phyloP scores from a whole-genome alignment of 2,888 invertebrate genomes.

The Chrysodeixis includens region DNA sequence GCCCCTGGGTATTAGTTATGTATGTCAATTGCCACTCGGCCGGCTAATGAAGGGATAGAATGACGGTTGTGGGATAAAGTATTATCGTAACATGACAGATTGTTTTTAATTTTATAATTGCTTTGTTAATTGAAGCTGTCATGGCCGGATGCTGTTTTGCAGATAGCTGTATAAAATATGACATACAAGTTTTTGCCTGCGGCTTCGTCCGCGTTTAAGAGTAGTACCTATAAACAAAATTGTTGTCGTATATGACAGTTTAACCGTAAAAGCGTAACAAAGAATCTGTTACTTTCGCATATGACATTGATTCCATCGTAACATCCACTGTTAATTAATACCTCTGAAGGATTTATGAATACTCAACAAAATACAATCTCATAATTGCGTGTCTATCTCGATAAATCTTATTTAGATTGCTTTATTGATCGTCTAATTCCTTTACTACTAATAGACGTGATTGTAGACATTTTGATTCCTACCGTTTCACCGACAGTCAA shows the following conservation, averaged over 20 bases:
- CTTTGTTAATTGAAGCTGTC: not conserved
- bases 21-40: constrained; percentile 37
- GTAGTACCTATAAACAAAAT: too few relatives aligned
- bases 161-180: not conserved
- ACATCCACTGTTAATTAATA: not conserved
- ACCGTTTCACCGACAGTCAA: not conserved
- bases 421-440: not conserved
- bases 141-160: not conserved
- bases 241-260: too few relatives aligned
- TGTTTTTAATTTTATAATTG: constrained; percentile 2
- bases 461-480: not conserved
- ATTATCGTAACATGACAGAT: not conserved
- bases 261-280: too few relatives aligned
- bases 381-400: not conserved
- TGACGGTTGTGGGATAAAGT: constrained; percentile 1
- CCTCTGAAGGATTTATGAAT: not conserved
- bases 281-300: too few relatives aligned
- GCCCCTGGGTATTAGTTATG: constrained; percentile 19
- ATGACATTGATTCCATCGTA: too few relatives aligned
- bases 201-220: too few relatives aligned
- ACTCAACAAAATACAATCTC: not conserved
- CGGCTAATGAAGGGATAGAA: not conserved
- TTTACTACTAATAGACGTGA: not conserved
- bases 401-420: not conserved
- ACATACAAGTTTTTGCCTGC: too few relatives aligned